Evolutionary conservation across 92 coral and sea anemone genomes (phyloP).

Genomic region (Meandrina meandrites): DNA sequence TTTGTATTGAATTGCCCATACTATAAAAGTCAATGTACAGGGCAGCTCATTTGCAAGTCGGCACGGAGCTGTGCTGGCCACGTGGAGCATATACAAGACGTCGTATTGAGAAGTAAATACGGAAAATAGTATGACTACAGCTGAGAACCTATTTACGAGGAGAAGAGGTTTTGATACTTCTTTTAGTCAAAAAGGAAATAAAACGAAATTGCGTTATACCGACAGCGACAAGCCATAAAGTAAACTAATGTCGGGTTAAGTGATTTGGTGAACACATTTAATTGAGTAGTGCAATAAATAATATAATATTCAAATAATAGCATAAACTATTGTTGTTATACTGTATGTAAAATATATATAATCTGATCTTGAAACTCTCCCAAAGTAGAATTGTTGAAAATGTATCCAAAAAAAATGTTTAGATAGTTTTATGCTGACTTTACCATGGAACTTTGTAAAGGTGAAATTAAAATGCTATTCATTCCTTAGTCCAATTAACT

Average conservation of each 20-base stretch:
- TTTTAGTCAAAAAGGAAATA: neutral
- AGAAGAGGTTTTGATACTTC: neutral
- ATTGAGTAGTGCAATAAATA: too few relatives aligned
- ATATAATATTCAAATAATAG: too few relatives aligned
- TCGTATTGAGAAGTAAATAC: neutral
- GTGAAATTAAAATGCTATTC: neutral
- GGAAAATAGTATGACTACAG: neutral
- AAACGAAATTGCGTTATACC: neutral
- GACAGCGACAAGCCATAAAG: neutral
- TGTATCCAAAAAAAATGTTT: neutral
- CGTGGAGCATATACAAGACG: neutral
- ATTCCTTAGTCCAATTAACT: neutral
- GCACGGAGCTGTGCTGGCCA: neutral
- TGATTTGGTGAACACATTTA: too few relatives aligned
- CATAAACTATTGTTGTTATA: too few relatives aligned
- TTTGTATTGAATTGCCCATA: neutral
- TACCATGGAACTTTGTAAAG: neutral
- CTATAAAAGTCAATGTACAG: slow-evolving; percentile 16
- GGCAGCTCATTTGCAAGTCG: neutral
- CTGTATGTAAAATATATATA: neutral
- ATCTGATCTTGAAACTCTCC: neutral
- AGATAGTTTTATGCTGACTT: neutral
- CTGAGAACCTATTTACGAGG: neutral
- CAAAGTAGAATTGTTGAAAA: neutral
- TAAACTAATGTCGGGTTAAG: too few relatives aligned